These are phyloP conservation scores for Miltochrista miniata DNA, from an alignment of 2,888 invertebrate genomes.

Conservation along the genomic window DNA sequence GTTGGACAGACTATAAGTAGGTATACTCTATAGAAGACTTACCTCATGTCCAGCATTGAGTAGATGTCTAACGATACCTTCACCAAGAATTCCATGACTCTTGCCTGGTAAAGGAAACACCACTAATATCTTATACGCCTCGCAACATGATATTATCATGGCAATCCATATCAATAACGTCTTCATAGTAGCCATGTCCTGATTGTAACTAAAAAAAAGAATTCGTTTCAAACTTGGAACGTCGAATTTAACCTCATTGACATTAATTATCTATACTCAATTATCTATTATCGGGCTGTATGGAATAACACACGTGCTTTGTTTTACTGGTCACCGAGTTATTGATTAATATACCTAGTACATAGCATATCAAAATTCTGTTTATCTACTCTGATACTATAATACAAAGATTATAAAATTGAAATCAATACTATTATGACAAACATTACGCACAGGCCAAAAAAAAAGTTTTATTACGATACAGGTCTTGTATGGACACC, in stretches of 20 bases:
- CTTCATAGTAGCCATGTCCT: constrained; percentile 1
- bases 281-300: neutral
- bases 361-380: no score
- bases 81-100: constrained; percentile 47
- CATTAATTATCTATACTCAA: neutral
- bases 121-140: constrained; percentile 38
- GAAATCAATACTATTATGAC: no score
- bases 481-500: no score
- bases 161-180: neutral
- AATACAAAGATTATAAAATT: no score
- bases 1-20: neutral
- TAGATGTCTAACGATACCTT: constrained; percentile 42
- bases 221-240: neutral
- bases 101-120: constrained; percentile 38
- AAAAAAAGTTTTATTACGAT: no score
- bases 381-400: no score
- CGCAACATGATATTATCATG: constrained; percentile 11
- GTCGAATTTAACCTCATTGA: neutral
- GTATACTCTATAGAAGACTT: neutral
- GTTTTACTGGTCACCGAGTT: neutral
- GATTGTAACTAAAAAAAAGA: neutral
- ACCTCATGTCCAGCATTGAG: constrained; percentile 50
- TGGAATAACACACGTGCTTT: neutral
- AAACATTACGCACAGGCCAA: no score
- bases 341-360: neutral